phyloP scores from a whole-genome alignment of 2,888 invertebrate species.

The Folsomia manolachei region DNA sequence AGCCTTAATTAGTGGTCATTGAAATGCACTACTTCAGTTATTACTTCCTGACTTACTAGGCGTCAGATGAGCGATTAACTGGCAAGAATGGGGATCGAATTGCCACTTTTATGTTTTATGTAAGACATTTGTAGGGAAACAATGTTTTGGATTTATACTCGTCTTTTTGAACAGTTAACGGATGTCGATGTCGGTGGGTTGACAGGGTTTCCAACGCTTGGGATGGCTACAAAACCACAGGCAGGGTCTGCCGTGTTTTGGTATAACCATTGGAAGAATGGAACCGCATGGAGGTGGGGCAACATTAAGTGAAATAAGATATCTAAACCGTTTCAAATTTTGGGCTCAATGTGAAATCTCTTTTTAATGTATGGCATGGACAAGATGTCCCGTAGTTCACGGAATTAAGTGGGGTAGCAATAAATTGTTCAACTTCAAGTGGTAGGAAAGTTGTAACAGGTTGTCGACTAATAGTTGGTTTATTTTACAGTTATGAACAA shows the following conservation, averaged over 20 bases:
- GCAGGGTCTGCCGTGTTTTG: conserved; percentile 42
- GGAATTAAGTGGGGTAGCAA: conserved; percentile 35
- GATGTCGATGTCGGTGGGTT: conserved; percentile 26
- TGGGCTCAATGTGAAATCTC: too few relatives aligned
- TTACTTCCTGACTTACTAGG: background rate
- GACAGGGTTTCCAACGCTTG: conserved; percentile 32
- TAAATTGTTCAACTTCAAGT: too few relatives aligned
- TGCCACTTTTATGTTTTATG: conserved; percentile 28
- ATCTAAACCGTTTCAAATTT: background rate
- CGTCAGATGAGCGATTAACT: conserved; percentile 10
- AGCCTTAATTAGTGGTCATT: too few relatives aligned
- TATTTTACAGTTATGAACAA: conserved; percentile 25
- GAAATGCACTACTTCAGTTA: background rate
- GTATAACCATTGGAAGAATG: conserved; percentile 35
- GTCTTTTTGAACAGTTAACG: conserved; percentile 20
- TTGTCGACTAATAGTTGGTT: background rate
- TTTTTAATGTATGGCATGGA: background rate
- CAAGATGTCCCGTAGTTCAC: conserved; percentile 37
- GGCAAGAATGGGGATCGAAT: conserved; percentile 21
- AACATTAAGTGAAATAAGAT: too few relatives aligned
- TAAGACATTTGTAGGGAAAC: conserved; percentile 3
- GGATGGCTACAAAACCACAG: conserved; percentile 29
- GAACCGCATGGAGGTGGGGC: conserved; percentile 30
- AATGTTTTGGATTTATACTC: background rate
- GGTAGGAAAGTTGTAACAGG: background rate